Conservation (phyloP, 2,113 vertebrate genomes). For the Chloebia gouldiae region DNA sequence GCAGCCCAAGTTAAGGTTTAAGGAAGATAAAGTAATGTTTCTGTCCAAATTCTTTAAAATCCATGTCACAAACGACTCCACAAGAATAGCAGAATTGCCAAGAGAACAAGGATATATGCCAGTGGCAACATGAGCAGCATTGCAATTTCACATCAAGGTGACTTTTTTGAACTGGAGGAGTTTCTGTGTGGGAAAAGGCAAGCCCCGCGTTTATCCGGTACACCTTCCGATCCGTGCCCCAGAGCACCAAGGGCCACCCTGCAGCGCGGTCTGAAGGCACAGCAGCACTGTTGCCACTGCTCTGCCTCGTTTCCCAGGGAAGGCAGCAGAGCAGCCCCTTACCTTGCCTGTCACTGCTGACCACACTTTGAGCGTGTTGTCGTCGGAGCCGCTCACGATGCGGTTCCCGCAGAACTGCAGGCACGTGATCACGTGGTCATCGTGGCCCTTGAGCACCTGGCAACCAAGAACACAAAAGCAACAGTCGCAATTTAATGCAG, state of each 20-base stretch:
- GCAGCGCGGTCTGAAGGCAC: rapidly evolving
- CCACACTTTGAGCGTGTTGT: conserved; percentile 99
- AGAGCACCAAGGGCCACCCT: not conserved
- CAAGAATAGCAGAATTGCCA: conserved; percentile 24
- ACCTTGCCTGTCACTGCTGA: conserved; percentile 98
- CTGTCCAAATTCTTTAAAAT: conserved; percentile 38
- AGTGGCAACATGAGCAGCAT: not conserved
- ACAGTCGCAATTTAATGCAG: not conserved
- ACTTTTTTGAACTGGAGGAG: not conserved
- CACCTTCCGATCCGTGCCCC: rapidly evolving
- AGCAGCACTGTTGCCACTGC: not conserved
- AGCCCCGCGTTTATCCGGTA: rapidly evolving
- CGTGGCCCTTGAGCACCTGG: conserved; percentile 98
- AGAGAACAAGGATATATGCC: conserved; percentile 13
- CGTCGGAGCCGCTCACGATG: conserved; percentile 97
- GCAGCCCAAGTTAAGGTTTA: conserved; percentile 7
- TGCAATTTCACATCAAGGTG: conserved; percentile 22
- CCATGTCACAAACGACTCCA: conserved; percentile 9
- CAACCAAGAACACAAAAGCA: not conserved
- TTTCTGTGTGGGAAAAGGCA: not conserved
- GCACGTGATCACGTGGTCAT: conserved; percentile 98
- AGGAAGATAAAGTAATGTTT: not conserved
- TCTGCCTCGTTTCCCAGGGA: not conserved
- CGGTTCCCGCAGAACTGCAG: conserved; percentile 98
- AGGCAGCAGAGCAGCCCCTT: not conserved